A percentile compares a stretch with the other conserved stretches of the same genome.
These are phyloP conservation scores for Arctopsyche grandis DNA, from an alignment of 1,140 invertebrate genomes.

Conservation along the genomic window DNA sequence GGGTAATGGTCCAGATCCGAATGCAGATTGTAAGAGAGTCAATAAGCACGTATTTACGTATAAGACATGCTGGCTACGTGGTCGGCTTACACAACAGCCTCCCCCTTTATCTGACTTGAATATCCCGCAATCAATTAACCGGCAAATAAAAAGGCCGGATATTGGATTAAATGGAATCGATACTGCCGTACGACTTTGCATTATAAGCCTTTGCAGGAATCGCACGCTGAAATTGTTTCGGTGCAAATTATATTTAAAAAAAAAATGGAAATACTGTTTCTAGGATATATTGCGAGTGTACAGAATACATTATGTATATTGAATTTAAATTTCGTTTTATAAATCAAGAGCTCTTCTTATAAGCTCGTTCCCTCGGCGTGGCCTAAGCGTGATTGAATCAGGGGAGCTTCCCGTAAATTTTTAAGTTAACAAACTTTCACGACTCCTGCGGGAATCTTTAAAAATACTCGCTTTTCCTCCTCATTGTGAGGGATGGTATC, in stretches of 20 bases:
- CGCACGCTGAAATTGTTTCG: background rate
- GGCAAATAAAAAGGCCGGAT: conserved; percentile 34
- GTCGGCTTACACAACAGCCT: conserved; percentile 15
- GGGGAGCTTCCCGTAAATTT: conserved; percentile 25
- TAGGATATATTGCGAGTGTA: too few relatives aligned
- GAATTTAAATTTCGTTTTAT: conserved; percentile 29
- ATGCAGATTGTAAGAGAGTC: conserved; percentile 48
- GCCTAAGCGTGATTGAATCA: conserved; percentile 26
- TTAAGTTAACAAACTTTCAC: conserved; percentile 34
- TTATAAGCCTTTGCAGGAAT: background rate
- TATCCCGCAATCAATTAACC: conserved; percentile 45
- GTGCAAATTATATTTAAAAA: too few relatives aligned
- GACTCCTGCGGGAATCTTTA: conserved; percentile 32
- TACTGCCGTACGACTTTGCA: conserved; percentile 4
- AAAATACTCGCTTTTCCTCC: conserved; percentile 29
- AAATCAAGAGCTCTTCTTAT: conserved; percentile 18
- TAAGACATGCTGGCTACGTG: conserved; percentile 37
- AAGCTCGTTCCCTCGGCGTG: conserved; percentile 16
- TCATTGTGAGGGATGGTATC: conserved; percentile 35
- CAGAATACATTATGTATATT: conserved; percentile 26
- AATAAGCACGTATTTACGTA: conserved; percentile 47
- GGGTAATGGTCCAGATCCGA: conserved; percentile 41
- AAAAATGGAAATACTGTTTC: too few relatives aligned
- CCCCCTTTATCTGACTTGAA: conserved; percentile 39
- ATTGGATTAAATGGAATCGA: conserved; percentile 32